Conservation (phyloP, 2,888 invertebrate species). For the Pandemis heparana region DNA sequence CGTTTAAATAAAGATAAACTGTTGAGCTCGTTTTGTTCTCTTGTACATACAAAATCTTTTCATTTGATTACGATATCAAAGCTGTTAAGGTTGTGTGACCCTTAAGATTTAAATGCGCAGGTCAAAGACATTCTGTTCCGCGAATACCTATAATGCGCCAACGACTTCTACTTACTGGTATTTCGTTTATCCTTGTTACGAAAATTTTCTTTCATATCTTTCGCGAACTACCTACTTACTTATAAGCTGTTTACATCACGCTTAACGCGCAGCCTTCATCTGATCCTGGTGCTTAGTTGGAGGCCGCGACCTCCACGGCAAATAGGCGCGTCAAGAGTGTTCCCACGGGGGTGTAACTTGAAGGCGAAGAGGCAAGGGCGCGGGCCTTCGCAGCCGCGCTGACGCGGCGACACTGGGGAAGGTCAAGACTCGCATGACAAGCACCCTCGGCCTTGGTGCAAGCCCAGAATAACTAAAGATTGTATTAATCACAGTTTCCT, state of each 20-base stretch:
- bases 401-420: constrained; percentile 54
- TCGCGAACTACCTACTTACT: not conserved
- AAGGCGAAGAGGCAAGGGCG: constrained; percentile 57
- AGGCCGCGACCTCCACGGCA: constrained; percentile 62
- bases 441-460: constrained; percentile 48
- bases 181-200: not conserved
- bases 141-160: not conserved
- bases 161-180: not conserved
- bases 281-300: constrained; percentile 50
- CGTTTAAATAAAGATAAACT: constrained; percentile 13
- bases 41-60: constrained; percentile 1
- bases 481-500: constrained; percentile 44
- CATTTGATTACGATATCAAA: constrained; percentile 19
- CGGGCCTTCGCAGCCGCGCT: constrained; percentile 44
- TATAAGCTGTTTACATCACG: constrained; percentile 23
- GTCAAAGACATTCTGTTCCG: constrained; percentile 22
- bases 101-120: constrained; percentile 4
- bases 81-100: constrained; percentile 17
- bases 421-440: constrained; percentile 52
- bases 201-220: not conserved
- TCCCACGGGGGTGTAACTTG: constrained; percentile 51
- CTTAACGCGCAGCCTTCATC: constrained; percentile 48
- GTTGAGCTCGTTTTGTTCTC: constrained; percentile 14
- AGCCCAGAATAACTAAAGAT: constrained; percentile 43
- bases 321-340: constrained; percentile 55